These are phyloP conservation scores for Aphyosemion australe DNA, from an alignment of 2,113 vertebrate genomes.

Conservation along the genomic window DNA sequence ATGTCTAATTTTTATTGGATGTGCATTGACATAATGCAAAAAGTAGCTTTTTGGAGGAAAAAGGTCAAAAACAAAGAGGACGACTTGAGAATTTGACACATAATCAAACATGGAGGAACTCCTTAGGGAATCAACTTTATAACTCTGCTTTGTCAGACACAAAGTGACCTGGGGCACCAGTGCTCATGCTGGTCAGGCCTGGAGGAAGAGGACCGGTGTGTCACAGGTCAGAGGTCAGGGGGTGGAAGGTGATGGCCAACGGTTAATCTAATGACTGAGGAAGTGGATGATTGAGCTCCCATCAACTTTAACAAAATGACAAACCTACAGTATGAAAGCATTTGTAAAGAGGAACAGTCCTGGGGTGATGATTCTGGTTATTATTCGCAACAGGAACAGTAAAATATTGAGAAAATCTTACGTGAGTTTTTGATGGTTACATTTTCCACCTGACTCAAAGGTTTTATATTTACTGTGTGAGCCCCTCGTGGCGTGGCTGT, in stretches of 20 bases:
- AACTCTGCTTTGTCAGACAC: conserved; percentile 23
- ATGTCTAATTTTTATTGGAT: too few species aligned
- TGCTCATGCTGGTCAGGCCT: conserved; percentile 39
- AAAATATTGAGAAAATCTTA: too few species aligned
- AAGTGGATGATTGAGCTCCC: conserved; percentile 31
- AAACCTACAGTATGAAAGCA: background rate
- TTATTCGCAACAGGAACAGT: too few species aligned
- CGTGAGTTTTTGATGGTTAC: too few species aligned
- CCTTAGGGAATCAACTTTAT: background rate
- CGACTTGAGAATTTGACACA: too few species aligned
- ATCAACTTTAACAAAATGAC: background rate
- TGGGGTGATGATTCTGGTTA: too few species aligned
- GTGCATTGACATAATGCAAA: too few species aligned
- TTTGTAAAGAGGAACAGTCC: background rate
- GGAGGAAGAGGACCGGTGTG: conserved; percentile 53
- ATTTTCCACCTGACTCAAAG: background rate
- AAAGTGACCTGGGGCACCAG: conserved; percentile 30
- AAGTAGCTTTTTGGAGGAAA: too few species aligned
- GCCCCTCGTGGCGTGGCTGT: conserved; percentile 11
- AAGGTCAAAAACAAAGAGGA: too few species aligned
- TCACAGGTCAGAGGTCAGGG: conserved; percentile 67
- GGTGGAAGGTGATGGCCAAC: conserved; percentile 58
- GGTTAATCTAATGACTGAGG: conserved; percentile 53
- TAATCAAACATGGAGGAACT: too few species aligned
- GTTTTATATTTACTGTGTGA: background rate